Conservation (phyloP, 1,140 invertebrate genomes). For the Andrena cerasifolii region DNA sequence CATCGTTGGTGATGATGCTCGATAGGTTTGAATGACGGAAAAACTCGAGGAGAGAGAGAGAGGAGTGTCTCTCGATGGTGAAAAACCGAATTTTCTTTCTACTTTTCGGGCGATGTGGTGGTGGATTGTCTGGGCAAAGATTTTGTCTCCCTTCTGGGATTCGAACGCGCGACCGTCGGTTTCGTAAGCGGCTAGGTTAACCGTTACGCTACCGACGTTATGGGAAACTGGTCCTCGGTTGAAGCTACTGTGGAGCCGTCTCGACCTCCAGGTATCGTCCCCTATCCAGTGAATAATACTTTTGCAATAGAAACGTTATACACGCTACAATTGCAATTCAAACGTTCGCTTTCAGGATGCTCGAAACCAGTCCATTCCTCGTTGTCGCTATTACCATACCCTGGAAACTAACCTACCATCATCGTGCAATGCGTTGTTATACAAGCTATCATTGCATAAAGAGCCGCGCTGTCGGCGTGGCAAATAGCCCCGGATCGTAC, state of each 20-base stretch:
- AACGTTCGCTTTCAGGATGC: constrained; percentile 19
- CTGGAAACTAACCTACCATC: constrained; percentile 18
- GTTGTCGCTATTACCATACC: constrained; percentile 29
- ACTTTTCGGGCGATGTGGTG: no score
- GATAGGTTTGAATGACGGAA: background rate
- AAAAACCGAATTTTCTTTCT: constrained; percentile 3
- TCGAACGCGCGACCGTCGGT: constrained; percentile 50
- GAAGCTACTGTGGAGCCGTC: background rate
- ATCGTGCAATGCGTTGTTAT: constrained; percentile 26
- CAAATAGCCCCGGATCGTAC: constrained; percentile 24
- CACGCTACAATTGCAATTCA: no score
- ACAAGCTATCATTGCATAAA: constrained; percentile 37
- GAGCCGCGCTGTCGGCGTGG: background rate
- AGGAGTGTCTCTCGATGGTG: no score
- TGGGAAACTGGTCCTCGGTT: background rate
- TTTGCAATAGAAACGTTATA: no score
- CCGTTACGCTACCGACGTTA: constrained; percentile 52
- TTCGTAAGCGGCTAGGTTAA: constrained; percentile 28
- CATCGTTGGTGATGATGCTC: background rate
- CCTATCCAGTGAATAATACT: no score
- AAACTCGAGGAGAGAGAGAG: background rate
- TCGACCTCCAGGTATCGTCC: no score
- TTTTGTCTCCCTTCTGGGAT: constrained; percentile 10
- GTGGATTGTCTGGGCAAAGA: no score
- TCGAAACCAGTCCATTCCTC: constrained; percentile 6